Evolutionary conservation across 2,113 vertebrate genomes (phyloP).

Genomic region (Arizona elegans): DNA sequence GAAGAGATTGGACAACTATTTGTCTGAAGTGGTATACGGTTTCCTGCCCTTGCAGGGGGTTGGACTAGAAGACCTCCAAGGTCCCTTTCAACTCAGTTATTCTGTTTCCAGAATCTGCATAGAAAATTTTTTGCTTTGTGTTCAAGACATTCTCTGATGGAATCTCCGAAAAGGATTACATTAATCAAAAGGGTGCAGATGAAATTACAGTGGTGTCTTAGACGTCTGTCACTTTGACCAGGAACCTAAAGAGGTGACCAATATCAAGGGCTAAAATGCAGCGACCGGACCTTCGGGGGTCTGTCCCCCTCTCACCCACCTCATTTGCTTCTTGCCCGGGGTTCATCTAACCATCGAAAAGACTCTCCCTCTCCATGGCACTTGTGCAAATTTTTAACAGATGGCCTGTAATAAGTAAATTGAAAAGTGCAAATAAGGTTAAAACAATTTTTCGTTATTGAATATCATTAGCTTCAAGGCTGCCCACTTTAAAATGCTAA

Average conservation of each 20-base stretch:
- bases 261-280: slow-evolving; percentile 61
- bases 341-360: slow-evolving; percentile 61
- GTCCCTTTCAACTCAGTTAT: not conserved
- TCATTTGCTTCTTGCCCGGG: slow-evolving; percentile 60
- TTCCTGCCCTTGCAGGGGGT: not conserved
- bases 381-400: slow-evolving; percentile 69
- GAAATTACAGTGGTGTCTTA: slow-evolving; percentile 31
- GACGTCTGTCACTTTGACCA: slow-evolving; percentile 56
- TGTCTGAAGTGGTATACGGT: not conserved
- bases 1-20: not conserved
- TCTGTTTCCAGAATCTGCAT: not conserved
- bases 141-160: not conserved
- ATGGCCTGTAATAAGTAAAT: slow-evolving; percentile 73
- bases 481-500: slow-evolving; percentile 72
- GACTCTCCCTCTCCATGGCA: slow-evolving; percentile 53
- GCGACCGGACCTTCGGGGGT: slow-evolving; percentile 41
- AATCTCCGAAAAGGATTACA: not conserved
- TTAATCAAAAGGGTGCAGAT: not conserved
- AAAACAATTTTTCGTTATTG: slow-evolving; percentile 73
- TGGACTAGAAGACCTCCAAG: not conserved
- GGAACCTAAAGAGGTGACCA: slow-evolving; percentile 48
- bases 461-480: slow-evolving; percentile 73
- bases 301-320: not conserved
- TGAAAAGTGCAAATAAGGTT: slow-evolving; percentile 75
- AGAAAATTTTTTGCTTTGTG: not conserved